Evolutionary conservation across 2,797 vertebrate species (phyloP).

Genomic region (Parauchenoglanis punctatus): DNA sequence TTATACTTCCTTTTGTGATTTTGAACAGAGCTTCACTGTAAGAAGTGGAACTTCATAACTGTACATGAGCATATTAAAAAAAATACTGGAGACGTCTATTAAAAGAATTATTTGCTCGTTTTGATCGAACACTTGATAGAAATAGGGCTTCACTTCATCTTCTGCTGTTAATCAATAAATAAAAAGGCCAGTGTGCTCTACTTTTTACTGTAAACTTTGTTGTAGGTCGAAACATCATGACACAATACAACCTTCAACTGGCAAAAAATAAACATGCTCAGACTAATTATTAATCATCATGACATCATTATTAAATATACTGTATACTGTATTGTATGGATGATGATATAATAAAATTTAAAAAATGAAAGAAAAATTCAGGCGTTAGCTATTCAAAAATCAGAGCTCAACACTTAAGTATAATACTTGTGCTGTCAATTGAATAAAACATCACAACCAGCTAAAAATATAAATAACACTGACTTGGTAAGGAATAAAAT

Average conservation of each 20-base stretch:
- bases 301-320: not conserved
- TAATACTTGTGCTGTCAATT: not conserved
- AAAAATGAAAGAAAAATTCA: not conserved
- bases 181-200: slow-evolving; percentile 28
- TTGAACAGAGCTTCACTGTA: not conserved
- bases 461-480: not conserved
- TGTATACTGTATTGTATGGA: no score
- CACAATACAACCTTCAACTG: not conserved
- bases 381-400: not conserved
- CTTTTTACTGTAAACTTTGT: slow-evolving; percentile 1
- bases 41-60: no score
- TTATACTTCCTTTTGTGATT: not conserved
- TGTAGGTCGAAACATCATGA: not conserved
- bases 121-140: slow-evolving; percentile 27
- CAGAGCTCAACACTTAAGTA: not conserved
- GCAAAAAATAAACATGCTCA: not conserved
- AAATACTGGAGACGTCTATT: slow-evolving; percentile 18
- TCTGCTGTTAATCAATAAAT: slow-evolving; percentile 40
- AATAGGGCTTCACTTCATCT: slow-evolving; percentile 18
- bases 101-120: slow-evolving; percentile 17
- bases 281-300: not conserved
- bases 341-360: not conserved
- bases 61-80: not conserved
- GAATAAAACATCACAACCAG: not conserved
- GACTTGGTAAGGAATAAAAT: not conserved